Evolutionary conservation across 2,888 invertebrate species (phyloP).

Genomic region (Colletes collaris): DNA sequence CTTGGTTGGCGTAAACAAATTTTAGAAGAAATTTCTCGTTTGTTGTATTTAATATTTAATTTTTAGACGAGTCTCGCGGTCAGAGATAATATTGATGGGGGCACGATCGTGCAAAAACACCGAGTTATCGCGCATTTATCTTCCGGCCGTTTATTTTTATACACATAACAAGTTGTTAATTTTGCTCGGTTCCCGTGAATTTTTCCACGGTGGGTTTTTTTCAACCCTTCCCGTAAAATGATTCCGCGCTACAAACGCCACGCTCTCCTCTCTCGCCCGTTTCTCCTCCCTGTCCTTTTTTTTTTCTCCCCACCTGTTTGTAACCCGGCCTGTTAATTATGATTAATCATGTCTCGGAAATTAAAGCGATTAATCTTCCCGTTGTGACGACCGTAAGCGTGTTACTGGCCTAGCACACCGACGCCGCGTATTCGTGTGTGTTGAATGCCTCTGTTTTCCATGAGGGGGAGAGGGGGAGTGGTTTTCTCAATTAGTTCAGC

Average conservation of each 20-base stretch:
- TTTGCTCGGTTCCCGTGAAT: constrained; percentile 31
- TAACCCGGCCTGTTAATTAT: constrained; percentile 78
- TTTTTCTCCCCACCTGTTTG: constrained; percentile 26
- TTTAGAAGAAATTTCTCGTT: no score
- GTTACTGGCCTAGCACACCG: constrained; percentile 10
- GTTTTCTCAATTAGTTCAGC: constrained; percentile 57
- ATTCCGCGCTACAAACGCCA: constrained; percentile 32
- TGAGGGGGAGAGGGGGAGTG: constrained; percentile 23
- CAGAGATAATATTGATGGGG: background rate
- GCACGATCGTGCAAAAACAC: constrained; percentile 4
- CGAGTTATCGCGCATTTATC: constrained; percentile 39
- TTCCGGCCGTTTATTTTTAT: constrained; percentile 34
- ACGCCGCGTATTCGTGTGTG: constrained; percentile 12
- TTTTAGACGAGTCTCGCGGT: background rate
- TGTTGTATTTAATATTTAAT: background rate
- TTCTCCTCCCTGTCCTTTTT: constrained; percentile 20
- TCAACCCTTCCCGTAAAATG: constrained; percentile 38
- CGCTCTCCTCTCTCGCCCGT: background rate
- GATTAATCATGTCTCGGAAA: constrained; percentile 81
- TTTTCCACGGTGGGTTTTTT: constrained; percentile 25
- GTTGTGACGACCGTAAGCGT: constrained; percentile 60
- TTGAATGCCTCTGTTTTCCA: constrained; percentile 54
- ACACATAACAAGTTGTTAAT: constrained; percentile 50
- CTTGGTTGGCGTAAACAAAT: no score
- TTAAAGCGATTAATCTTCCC: constrained; percentile 81